Percentiles rank a stretch among this genome's conserved stretches.
These are phyloP conservation scores for Pteromalus puparum DNA, from an alignment of 1,140 invertebrate genomes.

Conservation along the genomic window DNA sequence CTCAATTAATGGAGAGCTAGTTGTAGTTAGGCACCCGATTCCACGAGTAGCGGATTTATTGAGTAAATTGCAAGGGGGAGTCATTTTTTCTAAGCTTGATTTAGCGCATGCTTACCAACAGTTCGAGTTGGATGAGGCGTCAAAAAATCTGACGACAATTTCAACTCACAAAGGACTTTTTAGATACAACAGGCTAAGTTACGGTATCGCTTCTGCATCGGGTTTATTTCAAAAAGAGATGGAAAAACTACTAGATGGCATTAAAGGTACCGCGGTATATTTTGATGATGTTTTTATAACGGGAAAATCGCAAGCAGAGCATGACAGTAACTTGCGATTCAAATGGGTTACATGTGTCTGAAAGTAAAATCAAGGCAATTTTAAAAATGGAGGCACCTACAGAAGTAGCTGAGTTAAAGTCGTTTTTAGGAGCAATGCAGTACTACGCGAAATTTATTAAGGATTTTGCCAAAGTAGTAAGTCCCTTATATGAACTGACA, in stretches of 20 bases:
- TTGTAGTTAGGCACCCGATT: no score
- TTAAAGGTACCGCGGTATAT: not conserved
- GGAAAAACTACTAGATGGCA: not conserved
- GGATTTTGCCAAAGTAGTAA: not conserved
- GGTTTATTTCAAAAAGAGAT: constrained; percentile 1
- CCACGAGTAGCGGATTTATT: no score
- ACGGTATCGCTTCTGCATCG: not conserved
- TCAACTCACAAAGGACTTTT: not conserved
- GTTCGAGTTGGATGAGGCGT: no score
- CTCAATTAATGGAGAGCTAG: no score
- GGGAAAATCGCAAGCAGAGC: not conserved
- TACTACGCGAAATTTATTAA: not conserved
- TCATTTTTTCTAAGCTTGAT: no score
- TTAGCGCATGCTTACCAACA: no score
- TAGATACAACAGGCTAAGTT: not conserved
- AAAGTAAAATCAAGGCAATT: not conserved
- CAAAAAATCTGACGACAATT: no score
- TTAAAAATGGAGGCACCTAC: not conserved
- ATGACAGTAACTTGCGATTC: not conserved
- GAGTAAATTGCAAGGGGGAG: no score
- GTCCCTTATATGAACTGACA: not conserved
- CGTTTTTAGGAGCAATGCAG: not conserved
- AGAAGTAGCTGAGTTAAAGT: not conserved
- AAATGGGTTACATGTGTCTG: not conserved
- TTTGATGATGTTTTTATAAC: not conserved